Base-by-base conservation (phyloP, 2,113 vertebrate species). In the Mionectes macconnelli region DNA sequence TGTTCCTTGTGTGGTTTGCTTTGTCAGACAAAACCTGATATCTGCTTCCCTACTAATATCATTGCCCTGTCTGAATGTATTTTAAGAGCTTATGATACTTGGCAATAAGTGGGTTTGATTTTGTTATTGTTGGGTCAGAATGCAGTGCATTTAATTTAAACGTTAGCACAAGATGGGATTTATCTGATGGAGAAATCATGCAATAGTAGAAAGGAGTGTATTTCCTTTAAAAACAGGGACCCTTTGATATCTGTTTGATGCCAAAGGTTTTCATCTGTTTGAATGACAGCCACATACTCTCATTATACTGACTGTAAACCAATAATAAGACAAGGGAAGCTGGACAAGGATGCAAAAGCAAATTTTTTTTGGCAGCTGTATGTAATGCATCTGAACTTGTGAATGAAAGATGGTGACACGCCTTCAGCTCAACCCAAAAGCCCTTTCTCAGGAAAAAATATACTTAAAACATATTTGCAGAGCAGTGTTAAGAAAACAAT, bases 111-210 rank as follows among this genome's bases (percentile, higher is more conserved):
- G 80, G 76, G 90, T 79, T 96, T 96, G 94, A 94, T 95, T 97
- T 97, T 98, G 97, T 98, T 98, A 95, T 97, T 97, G 72, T 98
- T 98, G 98, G 96, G 97, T 92, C 91, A 87, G 89, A 96, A 97
- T 60, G 60, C 50, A 94, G 90, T 44, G 75, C 95, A 96, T 94
- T 98, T 97, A 88, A 97, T 96, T 96, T 97, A 97, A 97, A 97
- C 31, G 60, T 96, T 96, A 98, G 88, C 95, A 96, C 92, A 87
- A 82, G 96, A 97, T 83, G 76, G 78, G 82, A 40, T 96, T 97
- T 98, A 98, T 98, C 97, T 97, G 97, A 97, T 97, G 88, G 80
- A 87, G 91, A 96, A 97, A 96, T 84, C 93, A 90, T 84, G 95
- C 94, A 94, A 85, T 60, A 96, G 87, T 94, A 96, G 85, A 91